Percentiles rank a stretch among this genome's conserved stretches.
Evolutionary conservation across 2,113 vertebrate genomes (phyloP).

Genomic region (Pachypanchax playfairii): DNA sequence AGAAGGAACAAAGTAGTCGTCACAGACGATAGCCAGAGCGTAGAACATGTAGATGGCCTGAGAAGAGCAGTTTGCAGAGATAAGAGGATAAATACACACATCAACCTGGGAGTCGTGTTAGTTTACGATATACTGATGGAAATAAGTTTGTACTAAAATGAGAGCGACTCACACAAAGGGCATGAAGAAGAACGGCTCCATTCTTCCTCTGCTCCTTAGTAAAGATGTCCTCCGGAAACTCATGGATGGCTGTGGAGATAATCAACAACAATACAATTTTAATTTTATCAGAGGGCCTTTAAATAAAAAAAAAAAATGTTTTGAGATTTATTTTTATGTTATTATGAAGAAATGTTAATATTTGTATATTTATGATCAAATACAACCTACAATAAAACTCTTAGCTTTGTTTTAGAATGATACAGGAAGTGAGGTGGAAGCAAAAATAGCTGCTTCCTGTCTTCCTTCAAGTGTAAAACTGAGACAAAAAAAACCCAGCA

Average conservation of each 20-base stretch:
- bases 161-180: constrained; percentile 77
- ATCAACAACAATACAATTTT: background rate
- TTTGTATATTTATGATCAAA: no score
- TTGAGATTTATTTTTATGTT: background rate
- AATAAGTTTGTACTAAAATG: background rate
- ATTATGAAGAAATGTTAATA: no score
- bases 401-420: constrained; percentile 3
- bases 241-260: constrained; percentile 74
- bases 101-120: background rate
- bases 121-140: background rate
- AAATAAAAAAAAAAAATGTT: no score
- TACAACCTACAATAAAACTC: background rate
- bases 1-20: constrained; percentile 84
- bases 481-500: background rate
- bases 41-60: constrained; percentile 86
- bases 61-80: constrained; percentile 4
- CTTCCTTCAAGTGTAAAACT: constrained; percentile 23
- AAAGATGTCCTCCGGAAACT: constrained; percentile 83
- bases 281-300: no score
- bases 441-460: constrained; percentile 63
- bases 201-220: constrained; percentile 78
- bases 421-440: constrained; percentile 52
- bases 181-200: constrained; percentile 79
- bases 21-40: constrained; percentile 82
- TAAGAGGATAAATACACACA: background rate